A percentile compares a stretch with the other conserved stretches of the same genome.
Conservation (phyloP, 1,140 invertebrate species). For the Bombus haemorrhoidalis region DNA sequence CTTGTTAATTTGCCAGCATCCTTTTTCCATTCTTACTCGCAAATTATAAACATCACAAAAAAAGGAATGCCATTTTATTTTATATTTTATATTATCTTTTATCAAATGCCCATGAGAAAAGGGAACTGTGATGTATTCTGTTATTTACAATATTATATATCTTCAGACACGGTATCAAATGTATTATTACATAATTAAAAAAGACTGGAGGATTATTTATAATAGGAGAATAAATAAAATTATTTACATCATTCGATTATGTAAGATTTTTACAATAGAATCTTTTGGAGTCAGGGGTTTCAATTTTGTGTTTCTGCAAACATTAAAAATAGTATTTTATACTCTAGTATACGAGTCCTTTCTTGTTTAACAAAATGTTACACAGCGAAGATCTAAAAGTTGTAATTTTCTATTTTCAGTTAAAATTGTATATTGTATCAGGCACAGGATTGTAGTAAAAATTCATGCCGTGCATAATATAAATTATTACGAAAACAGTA, state of each 20-base stretch:
- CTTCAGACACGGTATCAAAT: conserved; percentile 28
- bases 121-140: conserved; percentile 52
- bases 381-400: not conserved
- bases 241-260: conserved; percentile 33
- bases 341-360: not conserved
- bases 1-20: not conserved
- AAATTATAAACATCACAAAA: not conserved
- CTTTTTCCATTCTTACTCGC: not conserved
- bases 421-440: conserved; percentile 27
- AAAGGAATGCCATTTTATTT: conserved; percentile 14
- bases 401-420: conserved; percentile 4
- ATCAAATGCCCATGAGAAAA: conserved; percentile 42
- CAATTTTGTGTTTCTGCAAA: conserved; percentile 42
- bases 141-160: conserved; percentile 28
- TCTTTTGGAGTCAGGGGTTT: conserved; percentile 47
- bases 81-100: conserved; percentile 15
- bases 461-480: conserved; percentile 5
- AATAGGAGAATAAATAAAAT: conserved; percentile 39
- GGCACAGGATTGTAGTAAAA: conserved; percentile 18
- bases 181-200: conserved; percentile 23
- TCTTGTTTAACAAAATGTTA: not conserved
- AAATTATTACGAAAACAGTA: not conserved
- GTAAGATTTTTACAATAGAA: conserved; percentile 33
- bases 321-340: conserved; percentile 5
- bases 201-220: conserved; percentile 20